Base-by-base conservation (phyloP, 1,140 invertebrate genomes). In the Helicoverpa armigera region DNA sequence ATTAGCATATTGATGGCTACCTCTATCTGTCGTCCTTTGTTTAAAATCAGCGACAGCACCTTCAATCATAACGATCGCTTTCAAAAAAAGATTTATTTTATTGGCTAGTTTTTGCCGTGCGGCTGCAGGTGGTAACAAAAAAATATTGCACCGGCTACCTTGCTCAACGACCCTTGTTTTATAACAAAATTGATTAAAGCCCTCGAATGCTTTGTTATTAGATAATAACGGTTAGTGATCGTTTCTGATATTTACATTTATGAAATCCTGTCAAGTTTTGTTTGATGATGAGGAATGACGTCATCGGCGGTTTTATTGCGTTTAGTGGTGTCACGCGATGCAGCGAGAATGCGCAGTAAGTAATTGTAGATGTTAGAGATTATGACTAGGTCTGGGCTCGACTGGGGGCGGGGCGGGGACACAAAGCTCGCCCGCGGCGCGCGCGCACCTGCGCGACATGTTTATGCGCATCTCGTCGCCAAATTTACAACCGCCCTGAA, bases 1-100 rank as follows among this genome's bases (percentile, higher is more conserved):
- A 94, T 94, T 95, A 95, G 87, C 92, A 95, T 94, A 94, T 95
- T 92, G 92, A 95, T 94, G 90, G 92, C 84, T 75, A 81, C 75
- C 85, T 85, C 88, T 94, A 94, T 94, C 94, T 91, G 87, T 90
- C 86, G 82, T 73, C 82, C 90, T 95, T 95, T 95, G 92, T 94
- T 94, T 90, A 90, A 91, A 94, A 94, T 95, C 94, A 93, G 94
- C 94, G 93, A 94, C 92, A 93, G 86, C 85, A 85, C 89, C 84
- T 91, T 94, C 91, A 93, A 95, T 94, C 92, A 95, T 94, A 92
- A 89, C 79, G 88, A 90, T 91, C 84, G 82, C 82, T 35, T 83
- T 90, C 88, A 93, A 92, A 94, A 93, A 94, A 83, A 80, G 76
- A 88, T 90, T 89, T 88, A 88, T 90, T 91, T 88, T 89, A 90